phyloP scores from a whole-genome alignment of 2,888 invertebrate genomes.

The Bombyx huttoni region DNA sequence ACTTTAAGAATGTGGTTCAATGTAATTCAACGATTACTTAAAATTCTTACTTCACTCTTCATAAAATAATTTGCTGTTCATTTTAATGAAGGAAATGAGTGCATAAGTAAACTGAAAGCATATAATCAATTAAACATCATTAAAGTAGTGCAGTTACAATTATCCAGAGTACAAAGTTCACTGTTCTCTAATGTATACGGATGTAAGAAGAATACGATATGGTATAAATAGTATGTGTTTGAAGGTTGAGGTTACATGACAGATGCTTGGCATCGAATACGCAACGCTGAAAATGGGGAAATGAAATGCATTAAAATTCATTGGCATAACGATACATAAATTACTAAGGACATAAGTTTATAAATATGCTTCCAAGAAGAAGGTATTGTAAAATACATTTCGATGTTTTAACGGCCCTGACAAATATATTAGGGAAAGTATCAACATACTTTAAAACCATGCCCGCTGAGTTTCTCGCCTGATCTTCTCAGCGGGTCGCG shows the following conservation, averaged over 20 bases:
- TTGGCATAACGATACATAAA: not conserved
- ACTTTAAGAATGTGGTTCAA: too few relatives aligned
- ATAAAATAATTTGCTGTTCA: not conserved
- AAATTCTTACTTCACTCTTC: too few relatives aligned
- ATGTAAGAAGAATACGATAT: constrained; percentile 26
- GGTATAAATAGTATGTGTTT: constrained; percentile 47
- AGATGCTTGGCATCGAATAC: constrained; percentile 24
- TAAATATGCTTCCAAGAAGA: not conserved
- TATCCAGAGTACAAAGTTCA: constrained; percentile 52
- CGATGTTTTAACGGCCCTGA: too few relatives aligned
- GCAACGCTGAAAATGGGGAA: constrained; percentile 11
- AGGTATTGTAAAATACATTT: too few relatives aligned
- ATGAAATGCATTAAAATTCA: constrained; percentile 1
- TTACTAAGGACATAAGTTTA: not conserved
- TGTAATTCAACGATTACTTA: too few relatives aligned
- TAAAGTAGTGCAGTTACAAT: constrained; percentile 24
- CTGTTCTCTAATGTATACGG: constrained; percentile 26
- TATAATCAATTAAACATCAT: constrained; percentile 24
- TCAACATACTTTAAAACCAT: too few relatives aligned
- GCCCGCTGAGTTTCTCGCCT: too few relatives aligned
- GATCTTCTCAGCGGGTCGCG: too few relatives aligned
- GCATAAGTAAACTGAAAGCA: not conserved
- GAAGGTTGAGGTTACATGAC: constrained; percentile 50
- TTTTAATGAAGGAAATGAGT: not conserved
- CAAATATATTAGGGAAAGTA: too few relatives aligned